Conservation (phyloP, 2,888 invertebrate genomes). For the Lasioglossum calceatum region DNA sequence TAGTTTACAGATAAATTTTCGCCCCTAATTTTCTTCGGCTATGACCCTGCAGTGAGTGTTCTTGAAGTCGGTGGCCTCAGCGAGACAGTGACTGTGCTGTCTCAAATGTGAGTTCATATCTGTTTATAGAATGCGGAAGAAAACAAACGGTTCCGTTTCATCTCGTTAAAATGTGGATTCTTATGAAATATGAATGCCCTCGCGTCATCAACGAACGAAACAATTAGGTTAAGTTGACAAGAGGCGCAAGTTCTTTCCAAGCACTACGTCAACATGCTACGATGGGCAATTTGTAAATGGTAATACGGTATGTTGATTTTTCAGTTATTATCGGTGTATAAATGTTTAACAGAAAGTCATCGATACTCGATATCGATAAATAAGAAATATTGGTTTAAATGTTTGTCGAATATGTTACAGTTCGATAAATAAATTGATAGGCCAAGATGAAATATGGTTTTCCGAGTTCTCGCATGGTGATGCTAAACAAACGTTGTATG, state of each 20-base stretch:
- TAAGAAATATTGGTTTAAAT: neutral
- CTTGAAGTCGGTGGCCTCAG: conserved; percentile 68
- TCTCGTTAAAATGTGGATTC: conserved; percentile 34
- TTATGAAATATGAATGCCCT: conserved; percentile 41
- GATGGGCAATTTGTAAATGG: conserved; percentile 20
- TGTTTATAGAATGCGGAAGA: conserved; percentile 52
- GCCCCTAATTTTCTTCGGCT: conserved; percentile 54
- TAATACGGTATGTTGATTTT: conserved; percentile 34
- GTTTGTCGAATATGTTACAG: conserved; percentile 37
- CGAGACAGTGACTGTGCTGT: conserved; percentile 64
- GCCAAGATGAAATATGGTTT: conserved; percentile 67
- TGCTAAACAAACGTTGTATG: conserved; percentile 39
- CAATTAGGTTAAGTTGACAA: conserved; percentile 77
- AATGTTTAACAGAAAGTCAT: neutral
- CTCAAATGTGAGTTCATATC: conserved; percentile 62
- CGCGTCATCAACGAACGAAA: conserved; percentile 42
- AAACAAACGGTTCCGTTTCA: conserved; percentile 13
- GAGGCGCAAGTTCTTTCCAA: conserved; percentile 26
- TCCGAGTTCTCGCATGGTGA: conserved; percentile 33
- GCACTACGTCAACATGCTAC: conserved; percentile 18
- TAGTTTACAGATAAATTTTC: conserved; percentile 73
- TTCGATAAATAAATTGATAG: conserved; percentile 21
- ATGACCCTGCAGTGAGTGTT: conserved; percentile 57
- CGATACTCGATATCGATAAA: neutral
- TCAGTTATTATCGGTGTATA: neutral